A percentile compares a stretch with the other conserved stretches of the same genome.
These are phyloP conservation scores for Paralichthys olivaceus DNA, from an alignment of 2,113 vertebrate species.

Conservation along the genomic window DNA sequence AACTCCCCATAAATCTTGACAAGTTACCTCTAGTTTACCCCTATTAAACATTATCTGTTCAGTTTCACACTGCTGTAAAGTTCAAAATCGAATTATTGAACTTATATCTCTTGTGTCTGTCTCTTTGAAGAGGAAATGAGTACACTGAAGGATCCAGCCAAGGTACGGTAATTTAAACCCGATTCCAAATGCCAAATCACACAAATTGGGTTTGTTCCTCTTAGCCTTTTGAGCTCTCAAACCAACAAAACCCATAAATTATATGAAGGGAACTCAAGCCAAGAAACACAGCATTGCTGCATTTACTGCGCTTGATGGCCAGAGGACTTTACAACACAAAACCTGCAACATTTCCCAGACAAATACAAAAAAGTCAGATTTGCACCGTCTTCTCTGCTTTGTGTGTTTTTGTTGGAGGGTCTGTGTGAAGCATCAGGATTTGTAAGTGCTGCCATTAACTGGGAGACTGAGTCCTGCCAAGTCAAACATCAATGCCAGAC, in stretches of 20 bases:
- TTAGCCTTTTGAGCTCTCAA: constrained; percentile 22
- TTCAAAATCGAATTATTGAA: constrained; percentile 7
- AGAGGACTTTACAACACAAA: constrained; percentile 17
- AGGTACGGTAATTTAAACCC: constrained; percentile 21
- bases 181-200: constrained; percentile 42
- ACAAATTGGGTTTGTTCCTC: constrained; percentile 41
- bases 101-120: background rate
- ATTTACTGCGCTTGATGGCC: constrained; percentile 27
- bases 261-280: background rate
- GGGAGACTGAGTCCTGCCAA: constrained; percentile 59
- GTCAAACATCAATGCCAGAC: constrained; percentile 63
- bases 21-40: constrained; percentile 23
- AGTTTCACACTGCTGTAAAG: constrained; percentile 8
- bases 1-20: constrained; percentile 1
- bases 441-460: constrained; percentile 59
- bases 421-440: constrained; percentile 38
- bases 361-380: constrained; percentile 34
- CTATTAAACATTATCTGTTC: constrained; percentile 12
- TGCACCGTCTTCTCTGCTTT: constrained; percentile 38
- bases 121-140: constrained; percentile 28
- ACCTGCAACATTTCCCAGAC: constrained; percentile 28
- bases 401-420: constrained; percentile 66
- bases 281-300: constrained; percentile 42
- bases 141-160: constrained; percentile 6
- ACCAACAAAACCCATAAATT: constrained; percentile 30